These are phyloP conservation scores for Calliphora vicina DNA, from an alignment of 1,140 invertebrate genomes.

Conservation along the genomic window DNA sequence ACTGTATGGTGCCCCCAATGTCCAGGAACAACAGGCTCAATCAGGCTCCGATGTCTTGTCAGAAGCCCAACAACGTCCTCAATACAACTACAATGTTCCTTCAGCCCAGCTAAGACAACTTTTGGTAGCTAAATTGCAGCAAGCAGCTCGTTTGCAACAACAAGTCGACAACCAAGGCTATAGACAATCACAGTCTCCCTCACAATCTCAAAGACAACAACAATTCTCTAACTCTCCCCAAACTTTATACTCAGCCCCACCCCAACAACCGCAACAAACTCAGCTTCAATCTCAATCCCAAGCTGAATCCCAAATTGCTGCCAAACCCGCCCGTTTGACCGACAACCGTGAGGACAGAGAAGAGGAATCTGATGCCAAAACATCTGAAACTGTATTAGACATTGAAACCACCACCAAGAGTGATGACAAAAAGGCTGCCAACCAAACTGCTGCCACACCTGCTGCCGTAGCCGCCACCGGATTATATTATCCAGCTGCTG, in stretches of 20 bases:
- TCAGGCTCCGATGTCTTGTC: background rate
- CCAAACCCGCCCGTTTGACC: constrained; percentile 46
- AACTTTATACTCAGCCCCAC: background rate
- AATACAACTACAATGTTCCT: background rate
- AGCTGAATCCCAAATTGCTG: constrained; percentile 4
- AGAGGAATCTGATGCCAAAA: constrained; percentile 52
- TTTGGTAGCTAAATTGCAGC: background rate
- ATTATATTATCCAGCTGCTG: constrained; percentile 3
- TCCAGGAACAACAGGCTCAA: background rate
- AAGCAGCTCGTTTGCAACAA: background rate
- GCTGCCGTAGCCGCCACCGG: constrained; percentile 14
- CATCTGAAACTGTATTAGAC: constrained; percentile 41
- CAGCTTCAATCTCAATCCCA: background rate
- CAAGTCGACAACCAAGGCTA: background rate
- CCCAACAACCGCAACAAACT: constrained; percentile 23
- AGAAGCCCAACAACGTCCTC: background rate
- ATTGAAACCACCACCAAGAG: constrained; percentile 32
- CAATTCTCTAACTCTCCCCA: background rate
- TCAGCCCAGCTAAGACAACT: constrained; percentile 17
- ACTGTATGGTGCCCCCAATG: constrained; percentile 42
- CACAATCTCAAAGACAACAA: background rate
- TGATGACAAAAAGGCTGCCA: background rate
- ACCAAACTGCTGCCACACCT: background rate
- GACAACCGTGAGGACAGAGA: constrained; percentile 54
- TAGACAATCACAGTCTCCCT: background rate